Conservation (phyloP, 1,140 invertebrate genomes). For the Hydropsyche tenuis region DNA sequence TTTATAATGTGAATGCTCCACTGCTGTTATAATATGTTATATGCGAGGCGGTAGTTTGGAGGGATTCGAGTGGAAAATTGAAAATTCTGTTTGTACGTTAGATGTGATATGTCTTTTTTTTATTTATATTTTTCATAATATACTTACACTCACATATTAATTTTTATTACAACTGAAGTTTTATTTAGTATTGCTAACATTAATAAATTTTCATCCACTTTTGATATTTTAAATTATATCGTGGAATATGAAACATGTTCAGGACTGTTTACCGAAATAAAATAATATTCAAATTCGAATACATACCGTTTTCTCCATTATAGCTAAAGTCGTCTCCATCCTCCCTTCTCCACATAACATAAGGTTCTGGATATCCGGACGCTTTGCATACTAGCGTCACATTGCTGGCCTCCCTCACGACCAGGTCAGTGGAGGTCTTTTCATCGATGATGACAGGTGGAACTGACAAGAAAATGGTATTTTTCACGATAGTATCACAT, state of each 20-base stretch:
- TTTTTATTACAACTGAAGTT: too few species aligned
- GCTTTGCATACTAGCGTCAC: constrained; percentile 87
- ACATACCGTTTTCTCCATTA: constrained; percentile 78
- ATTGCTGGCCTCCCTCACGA: constrained; percentile 88
- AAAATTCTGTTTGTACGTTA: too few species aligned
- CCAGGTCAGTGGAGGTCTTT: constrained; percentile 87
- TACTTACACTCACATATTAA: too few species aligned
- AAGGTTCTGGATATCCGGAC: constrained; percentile 87
- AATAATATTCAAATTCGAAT: not conserved
- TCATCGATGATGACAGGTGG: constrained; percentile 82
- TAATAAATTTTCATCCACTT: too few species aligned
- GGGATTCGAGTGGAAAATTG: too few species aligned
- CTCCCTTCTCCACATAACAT: constrained; percentile 89
- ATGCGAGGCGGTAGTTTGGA: too few species aligned
- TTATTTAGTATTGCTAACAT: too few species aligned
- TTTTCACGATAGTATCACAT: constrained; percentile 23
- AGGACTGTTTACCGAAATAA: not conserved
- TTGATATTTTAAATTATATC: too few species aligned
- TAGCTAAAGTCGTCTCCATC: constrained; percentile 87
- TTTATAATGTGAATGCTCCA: too few species aligned
- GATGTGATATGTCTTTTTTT: too few species aligned
- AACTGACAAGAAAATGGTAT: constrained; percentile 63
- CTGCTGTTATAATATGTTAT: too few species aligned
- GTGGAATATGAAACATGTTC: not conserved
- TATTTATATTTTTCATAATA: too few species aligned